Evolutionary conservation across 2,797 vertebrate species (phyloP).

Genomic region (Chrysocyon brachyurus): DNA sequence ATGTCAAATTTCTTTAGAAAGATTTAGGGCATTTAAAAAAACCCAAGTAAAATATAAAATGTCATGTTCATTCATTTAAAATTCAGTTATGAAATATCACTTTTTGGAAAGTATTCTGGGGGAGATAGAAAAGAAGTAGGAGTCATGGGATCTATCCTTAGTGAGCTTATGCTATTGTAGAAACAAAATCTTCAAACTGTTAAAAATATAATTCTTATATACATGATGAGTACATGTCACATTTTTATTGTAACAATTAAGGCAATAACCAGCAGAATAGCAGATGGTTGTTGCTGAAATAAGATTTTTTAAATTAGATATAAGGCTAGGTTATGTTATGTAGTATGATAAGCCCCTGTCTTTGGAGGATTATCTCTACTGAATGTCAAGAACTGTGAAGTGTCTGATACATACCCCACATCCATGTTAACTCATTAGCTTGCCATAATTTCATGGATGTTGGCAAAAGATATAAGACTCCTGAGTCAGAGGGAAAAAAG

Average conservation of each 20-base stretch:
- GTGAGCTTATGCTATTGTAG: not conserved
- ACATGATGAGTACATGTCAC: not conserved
- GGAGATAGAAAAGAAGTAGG: not conserved
- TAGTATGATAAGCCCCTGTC: not conserved
- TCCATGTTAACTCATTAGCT: not conserved
- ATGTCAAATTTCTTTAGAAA: not conserved
- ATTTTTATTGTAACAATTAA: not conserved
- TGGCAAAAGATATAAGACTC: not conserved
- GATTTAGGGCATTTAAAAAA: not conserved
- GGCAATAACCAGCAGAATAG: not conserved
- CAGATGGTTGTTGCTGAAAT: not conserved
- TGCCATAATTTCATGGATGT: not conserved
- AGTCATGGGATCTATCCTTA: not conserved
- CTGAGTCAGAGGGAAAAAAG: not conserved
- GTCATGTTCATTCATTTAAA: slow-evolving; percentile 7
- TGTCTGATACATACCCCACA: not conserved
- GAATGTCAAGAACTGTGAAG: not conserved
- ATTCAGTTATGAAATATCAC: not conserved
- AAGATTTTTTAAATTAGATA: not conserved
- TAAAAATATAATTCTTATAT: not conserved
- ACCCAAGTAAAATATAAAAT: not conserved
- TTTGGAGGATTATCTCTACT: not conserved
- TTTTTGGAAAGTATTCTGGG: not conserved
- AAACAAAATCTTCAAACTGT: slow-evolving; percentile 4
- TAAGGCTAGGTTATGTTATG: not conserved